Evolutionary conservation across 2,888 invertebrate species (phyloP).

Genomic region (Rhamphomyia laevipes): DNA sequence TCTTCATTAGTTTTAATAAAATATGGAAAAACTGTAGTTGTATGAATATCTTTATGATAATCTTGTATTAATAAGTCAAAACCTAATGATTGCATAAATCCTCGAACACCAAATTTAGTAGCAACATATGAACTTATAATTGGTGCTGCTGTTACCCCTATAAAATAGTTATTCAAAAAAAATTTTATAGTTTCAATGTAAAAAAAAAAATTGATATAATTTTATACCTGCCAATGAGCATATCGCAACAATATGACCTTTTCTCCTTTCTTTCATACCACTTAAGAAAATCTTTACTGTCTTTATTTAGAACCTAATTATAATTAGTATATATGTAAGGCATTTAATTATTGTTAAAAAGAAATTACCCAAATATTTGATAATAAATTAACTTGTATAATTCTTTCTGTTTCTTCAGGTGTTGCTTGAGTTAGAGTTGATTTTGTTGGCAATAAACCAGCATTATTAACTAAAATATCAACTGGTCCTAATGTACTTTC

Average conservation of each 20-base stretch:
- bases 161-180: too few species aligned
- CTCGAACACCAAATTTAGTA: constrained; percentile 38
- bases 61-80: constrained; percentile 34
- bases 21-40: constrained; percentile 36
- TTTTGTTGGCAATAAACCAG: constrained; percentile 35
- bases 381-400: constrained; percentile 37
- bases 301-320: constrained; percentile 21
- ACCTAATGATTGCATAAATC: constrained; percentile 35
- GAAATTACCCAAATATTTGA: constrained; percentile 36
- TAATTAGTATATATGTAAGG: background rate
- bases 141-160: constrained; percentile 3
- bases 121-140: constrained; percentile 31
- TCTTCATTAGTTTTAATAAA: constrained; percentile 36
- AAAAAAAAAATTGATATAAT: too few species aligned
- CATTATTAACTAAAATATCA: constrained; percentile 40
- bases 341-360: background rate
- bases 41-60: constrained; percentile 30
- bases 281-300: constrained; percentile 37
- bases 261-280: constrained; percentile 35
- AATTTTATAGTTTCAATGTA: too few species aligned
- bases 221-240: constrained; percentile 35
- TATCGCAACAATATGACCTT: constrained; percentile 38
- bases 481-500: constrained; percentile 36
- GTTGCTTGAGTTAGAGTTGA: constrained; percentile 23
- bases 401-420: constrained; percentile 35